These are phyloP conservation scores for Monomorium pharaonis DNA, from an alignment of 1,140 invertebrate genomes.

Conservation along the genomic window DNA sequence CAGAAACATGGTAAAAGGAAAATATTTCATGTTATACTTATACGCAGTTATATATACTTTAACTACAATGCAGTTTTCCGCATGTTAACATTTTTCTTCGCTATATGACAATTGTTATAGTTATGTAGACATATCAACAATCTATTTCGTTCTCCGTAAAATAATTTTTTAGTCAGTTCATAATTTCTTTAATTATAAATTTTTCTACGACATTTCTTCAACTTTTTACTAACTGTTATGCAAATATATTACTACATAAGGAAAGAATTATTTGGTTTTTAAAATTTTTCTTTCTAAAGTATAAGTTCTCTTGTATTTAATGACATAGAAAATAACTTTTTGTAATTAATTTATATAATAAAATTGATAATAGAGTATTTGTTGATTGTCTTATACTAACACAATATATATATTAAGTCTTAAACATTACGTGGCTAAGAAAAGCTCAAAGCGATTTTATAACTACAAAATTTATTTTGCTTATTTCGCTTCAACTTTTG, in stretches of 20 bases:
- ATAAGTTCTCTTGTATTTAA: background rate
- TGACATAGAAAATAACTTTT: background rate
- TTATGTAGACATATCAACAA: conserved; percentile 1
- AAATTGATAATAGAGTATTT: background rate
- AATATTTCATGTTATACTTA: conserved; percentile 31
- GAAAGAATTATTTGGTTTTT: background rate
- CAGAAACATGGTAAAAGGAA: background rate
- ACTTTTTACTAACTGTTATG: background rate
- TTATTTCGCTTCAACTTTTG: background rate
- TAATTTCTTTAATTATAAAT: background rate
- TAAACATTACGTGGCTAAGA: background rate
- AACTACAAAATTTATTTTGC: background rate
- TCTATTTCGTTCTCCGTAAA: background rate
- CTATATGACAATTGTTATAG: background rate
- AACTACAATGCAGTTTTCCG: conserved; percentile 35
- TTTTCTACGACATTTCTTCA: background rate
- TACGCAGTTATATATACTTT: conserved; percentile 20
- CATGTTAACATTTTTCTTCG: background rate
- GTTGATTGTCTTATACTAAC: background rate
- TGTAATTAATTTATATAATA: background rate
- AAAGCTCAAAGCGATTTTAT: background rate
- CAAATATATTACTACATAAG: background rate
- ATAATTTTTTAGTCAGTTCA: background rate
- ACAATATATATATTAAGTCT: background rate
- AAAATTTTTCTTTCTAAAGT: background rate